Conservation (phyloP, 2,113 vertebrate species). For the Dermatemys mawii region DNA sequence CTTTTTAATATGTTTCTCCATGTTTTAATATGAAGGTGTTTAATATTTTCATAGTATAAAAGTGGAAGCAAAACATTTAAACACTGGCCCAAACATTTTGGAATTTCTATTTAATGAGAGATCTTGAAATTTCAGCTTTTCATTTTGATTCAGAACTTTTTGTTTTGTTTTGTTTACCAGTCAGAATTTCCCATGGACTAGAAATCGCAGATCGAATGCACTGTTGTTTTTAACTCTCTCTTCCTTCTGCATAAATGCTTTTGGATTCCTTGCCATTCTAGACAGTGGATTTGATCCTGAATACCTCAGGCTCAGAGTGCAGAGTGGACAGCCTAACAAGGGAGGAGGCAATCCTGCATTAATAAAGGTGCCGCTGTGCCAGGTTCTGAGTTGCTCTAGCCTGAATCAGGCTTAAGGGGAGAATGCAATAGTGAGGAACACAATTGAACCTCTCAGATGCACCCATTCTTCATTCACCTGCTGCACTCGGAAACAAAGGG, state of each 20-base stretch:
- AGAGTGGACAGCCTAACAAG: background rate
- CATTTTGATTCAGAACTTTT: background rate
- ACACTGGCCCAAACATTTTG: background rate
- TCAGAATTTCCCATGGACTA: background rate
- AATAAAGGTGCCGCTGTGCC: background rate
- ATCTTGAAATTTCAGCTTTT: background rate
- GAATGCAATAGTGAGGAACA: background rate
- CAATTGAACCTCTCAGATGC: background rate
- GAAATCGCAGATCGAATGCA: background rate
- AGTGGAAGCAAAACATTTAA: background rate
- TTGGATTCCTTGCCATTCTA: background rate
- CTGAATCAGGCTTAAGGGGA: background rate
- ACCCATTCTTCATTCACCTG: background rate
- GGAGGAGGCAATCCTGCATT: background rate
- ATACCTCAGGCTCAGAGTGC: background rate
- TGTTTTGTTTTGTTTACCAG: background rate
- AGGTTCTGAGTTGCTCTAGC: background rate
- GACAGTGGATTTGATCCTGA: background rate
- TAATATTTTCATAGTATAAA: background rate
- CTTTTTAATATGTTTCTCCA: too few species aligned
- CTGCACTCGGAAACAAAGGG: background rate
- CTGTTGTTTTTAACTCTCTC: background rate
- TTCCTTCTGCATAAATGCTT: background rate
- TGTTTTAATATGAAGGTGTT: background rate
- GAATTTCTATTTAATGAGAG: background rate